Conservation (phyloP, 1,140 invertebrate species). For the Araneus ventricosus region DNA sequence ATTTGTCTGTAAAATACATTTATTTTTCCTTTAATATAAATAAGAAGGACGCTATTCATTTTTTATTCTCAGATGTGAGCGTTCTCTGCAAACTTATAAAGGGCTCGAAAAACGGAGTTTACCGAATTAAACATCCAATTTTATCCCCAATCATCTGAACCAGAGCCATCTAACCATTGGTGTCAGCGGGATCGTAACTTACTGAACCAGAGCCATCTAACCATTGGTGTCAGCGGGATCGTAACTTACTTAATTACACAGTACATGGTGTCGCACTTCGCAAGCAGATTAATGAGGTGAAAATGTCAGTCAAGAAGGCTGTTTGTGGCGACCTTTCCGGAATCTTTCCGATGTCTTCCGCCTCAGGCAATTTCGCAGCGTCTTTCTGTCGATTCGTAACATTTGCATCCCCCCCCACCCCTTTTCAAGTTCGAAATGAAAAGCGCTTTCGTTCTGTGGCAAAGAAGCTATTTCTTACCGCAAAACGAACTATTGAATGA, state of each 20-base stretch:
- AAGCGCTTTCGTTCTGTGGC: too few relatives aligned
- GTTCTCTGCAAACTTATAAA: not conserved
- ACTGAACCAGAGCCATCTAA: not conserved
- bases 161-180: not conserved
- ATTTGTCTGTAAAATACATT: too few relatives aligned
- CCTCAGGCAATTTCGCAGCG: not conserved
- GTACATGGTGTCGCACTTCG: conserved; percentile 19
- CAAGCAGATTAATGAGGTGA: conserved; percentile 57
- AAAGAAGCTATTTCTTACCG: too few relatives aligned
- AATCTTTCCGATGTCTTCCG: conserved; percentile 34
- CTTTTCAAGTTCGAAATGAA: too few relatives aligned
- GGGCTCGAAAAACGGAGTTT: not conserved
- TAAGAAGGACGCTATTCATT: not conserved
- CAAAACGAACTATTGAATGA: too few relatives aligned
- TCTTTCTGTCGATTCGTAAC: conserved; percentile 6
- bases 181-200: not conserved
- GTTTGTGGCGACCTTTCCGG: conserved; percentile 60
- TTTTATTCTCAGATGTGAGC: not conserved
- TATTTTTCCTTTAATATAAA: too few relatives aligned
- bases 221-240: not conserved
- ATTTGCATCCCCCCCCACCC: too few relatives aligned
- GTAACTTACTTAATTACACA: conserved; percentile 15
- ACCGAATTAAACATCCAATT: not conserved
- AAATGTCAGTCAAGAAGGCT: conserved; percentile 26
- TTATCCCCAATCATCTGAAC: not conserved